phyloP scores from a whole-genome alignment of 2,888 invertebrate species.

The Empis livida region DNA sequence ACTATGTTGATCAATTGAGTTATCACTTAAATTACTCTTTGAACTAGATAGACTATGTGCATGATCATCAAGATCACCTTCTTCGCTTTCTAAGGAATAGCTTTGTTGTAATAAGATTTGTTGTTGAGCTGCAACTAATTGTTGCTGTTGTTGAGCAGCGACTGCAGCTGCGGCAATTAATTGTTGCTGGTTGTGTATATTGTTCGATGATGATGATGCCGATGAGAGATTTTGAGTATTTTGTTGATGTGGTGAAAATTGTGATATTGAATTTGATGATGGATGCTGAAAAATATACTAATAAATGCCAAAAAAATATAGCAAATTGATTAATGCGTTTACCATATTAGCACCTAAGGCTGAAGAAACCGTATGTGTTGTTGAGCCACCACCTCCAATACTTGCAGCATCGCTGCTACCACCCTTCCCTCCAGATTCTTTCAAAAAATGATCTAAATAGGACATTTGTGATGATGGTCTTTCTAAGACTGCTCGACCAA shows the following conservation, averaged over 20 bases:
- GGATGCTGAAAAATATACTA: conserved; percentile 11
- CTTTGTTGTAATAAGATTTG: conserved; percentile 23
- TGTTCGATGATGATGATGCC: conserved; percentile 15
- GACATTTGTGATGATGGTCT: conserved; percentile 85
- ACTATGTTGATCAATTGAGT: conserved; percentile 44
- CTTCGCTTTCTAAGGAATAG: conserved; percentile 54
- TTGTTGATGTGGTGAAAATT: conserved; percentile 13
- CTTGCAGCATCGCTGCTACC: conserved; percentile 14
- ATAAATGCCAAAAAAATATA: no score
- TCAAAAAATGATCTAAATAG: conserved; percentile 79
- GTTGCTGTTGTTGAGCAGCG: conserved; percentile 8
- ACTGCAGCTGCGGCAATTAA: neutral
- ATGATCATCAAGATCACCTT: conserved; percentile 61
- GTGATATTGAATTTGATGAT: conserved; percentile 16
- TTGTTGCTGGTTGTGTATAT: conserved; percentile 14
- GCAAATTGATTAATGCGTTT: conserved; percentile 1
- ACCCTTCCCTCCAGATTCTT: conserved; percentile 45
- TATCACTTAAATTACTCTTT: conserved; percentile 71
- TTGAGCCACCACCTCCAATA: conserved; percentile 14
- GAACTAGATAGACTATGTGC: conserved; percentile 67
- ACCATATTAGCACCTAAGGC: conserved; percentile 15
- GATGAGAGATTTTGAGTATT: conserved; percentile 14
- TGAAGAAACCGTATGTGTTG: conserved; percentile 14
- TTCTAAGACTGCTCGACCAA: conserved; percentile 54
- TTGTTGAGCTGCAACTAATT: conserved; percentile 9